Conservation (phyloP, 2,113 vertebrate genomes). For the Cranoglanis bouderius region DNA sequence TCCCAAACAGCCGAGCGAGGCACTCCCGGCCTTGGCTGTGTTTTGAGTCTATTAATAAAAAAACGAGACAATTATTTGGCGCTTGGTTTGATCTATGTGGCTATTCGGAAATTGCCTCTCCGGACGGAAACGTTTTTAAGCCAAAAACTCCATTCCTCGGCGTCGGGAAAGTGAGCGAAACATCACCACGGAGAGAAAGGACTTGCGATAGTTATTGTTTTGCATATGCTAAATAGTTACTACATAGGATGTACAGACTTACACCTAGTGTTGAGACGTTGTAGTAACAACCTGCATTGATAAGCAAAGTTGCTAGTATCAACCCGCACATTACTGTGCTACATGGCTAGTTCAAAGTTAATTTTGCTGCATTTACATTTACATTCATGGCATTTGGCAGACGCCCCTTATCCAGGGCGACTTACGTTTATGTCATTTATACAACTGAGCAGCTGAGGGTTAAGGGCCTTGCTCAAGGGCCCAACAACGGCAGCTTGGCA, state of each 20-base stretch:
- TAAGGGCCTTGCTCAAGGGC: too few relatives aligned
- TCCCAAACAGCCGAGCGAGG: constrained; percentile 64
- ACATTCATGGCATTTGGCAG: too few relatives aligned
- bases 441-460: too few relatives aligned
- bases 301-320: background rate
- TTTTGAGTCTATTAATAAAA: constrained; percentile 71
- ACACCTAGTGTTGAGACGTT: background rate
- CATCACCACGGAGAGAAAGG: constrained; percentile 42
- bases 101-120: constrained; percentile 56
- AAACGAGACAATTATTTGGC: constrained; percentile 74
- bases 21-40: constrained; percentile 70
- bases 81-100: constrained; percentile 71
- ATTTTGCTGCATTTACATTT: too few relatives aligned
- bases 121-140: constrained; percentile 65
- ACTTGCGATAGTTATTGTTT: background rate
- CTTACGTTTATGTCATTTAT: too few relatives aligned
- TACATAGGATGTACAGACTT: background rate
- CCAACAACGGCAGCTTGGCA: too few relatives aligned
- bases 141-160: constrained; percentile 50
- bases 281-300: background rate
- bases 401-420: too few relatives aligned
- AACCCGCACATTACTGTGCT: background rate
- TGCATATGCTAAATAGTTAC: background rate
- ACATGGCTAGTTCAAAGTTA: background rate
- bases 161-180: constrained; percentile 49